Base-by-base conservation (phyloP, 2,797 vertebrate species). In the Falco peregrinus region DNA sequence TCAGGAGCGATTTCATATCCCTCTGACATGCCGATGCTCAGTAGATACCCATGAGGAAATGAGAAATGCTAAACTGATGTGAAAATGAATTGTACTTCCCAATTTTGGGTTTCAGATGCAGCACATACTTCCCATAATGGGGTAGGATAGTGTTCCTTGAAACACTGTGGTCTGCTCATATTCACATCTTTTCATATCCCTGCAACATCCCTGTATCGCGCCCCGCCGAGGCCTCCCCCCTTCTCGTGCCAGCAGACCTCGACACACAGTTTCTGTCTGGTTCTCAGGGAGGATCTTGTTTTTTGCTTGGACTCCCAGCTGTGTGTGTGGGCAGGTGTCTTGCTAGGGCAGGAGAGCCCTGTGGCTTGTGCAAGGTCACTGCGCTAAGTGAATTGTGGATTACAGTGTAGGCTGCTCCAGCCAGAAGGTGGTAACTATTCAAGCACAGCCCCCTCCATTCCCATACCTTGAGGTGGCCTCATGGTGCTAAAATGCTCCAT, bases 1-100 rank as follows among this genome's bases (percentile, higher is more conserved):
- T 97, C 95, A 95, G 67, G 84, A 95, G 7, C 65, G 70, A 94
- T 96, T 97, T 96, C 67, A 21, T 60, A 95, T 96, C 45, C 37
- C 54, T 94, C 57, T 16, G 13, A 91, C 84, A 45, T 43, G 73
- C 71, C 82, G 91, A 75, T 74, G 82, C 87, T 94, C 68, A 19
- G 59, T 86, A 92, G 85, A 70, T 88, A 88, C 48, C 41, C 83
- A 73, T 91, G 89, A 87, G 92, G 70, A 59, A 68, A 87, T 26
- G 31, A 87, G 76, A 93, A 94, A 89, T 82, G 35, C 64, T 95
- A 48, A 93, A 80, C 39, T 76, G 50, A 18, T 93, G 51, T 84
- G 75, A 70, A 89, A 90, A 71, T 37, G 77, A 95, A 77, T 26
- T 45, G n/a, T 89, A 68, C 29, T 87, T 91, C 37, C 37, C 53